Evolutionary conservation across 64 coral and sea anemone species (phyloP).

Genomic region (Trachythela sp.): DNA sequence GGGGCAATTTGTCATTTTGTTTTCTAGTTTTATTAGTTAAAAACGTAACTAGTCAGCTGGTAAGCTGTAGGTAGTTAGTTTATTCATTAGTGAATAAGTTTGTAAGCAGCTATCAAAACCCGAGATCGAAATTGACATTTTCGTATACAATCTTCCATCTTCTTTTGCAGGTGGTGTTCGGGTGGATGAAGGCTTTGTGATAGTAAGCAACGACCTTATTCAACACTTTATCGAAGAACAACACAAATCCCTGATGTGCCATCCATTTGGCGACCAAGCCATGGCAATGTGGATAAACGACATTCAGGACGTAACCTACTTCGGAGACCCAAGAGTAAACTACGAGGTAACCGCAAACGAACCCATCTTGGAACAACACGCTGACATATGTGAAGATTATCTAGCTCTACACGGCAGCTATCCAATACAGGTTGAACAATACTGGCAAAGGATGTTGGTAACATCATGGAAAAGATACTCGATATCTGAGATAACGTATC

Average conservation of each 20-base stretch:
- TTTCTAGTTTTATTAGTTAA: too few relatives aligned
- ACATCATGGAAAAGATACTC: background rate
- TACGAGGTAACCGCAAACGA: constrained; percentile 61
- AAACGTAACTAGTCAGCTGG: too few relatives aligned
- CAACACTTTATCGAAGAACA: constrained; percentile 67
- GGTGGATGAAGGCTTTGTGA: constrained; percentile 79
- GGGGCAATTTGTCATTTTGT: too few relatives aligned
- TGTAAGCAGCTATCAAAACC: too few relatives aligned
- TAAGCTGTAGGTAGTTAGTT: too few relatives aligned
- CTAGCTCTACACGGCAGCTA: constrained; percentile 81
- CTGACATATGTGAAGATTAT: constrained; percentile 59
- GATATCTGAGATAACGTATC: background rate
- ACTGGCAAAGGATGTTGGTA: constrained; percentile 30
- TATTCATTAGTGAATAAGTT: too few relatives aligned
- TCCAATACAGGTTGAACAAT: constrained; percentile 62
- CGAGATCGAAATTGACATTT: too few relatives aligned
- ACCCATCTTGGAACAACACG: constrained; percentile 50
- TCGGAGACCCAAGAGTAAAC: constrained; percentile 74
- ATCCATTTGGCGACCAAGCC: constrained; percentile 86
- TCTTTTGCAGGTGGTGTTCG: constrained; percentile 41
- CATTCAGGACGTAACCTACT: constrained; percentile 55
- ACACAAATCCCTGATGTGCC: constrained; percentile 57
- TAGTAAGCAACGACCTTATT: constrained; percentile 62
- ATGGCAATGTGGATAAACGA: constrained; percentile 94
- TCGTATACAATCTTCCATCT: too few relatives aligned